These are phyloP conservation scores for Pluvialis apricaria DNA, from an alignment of 2,113 vertebrate genomes.

Conservation along the genomic window DNA sequence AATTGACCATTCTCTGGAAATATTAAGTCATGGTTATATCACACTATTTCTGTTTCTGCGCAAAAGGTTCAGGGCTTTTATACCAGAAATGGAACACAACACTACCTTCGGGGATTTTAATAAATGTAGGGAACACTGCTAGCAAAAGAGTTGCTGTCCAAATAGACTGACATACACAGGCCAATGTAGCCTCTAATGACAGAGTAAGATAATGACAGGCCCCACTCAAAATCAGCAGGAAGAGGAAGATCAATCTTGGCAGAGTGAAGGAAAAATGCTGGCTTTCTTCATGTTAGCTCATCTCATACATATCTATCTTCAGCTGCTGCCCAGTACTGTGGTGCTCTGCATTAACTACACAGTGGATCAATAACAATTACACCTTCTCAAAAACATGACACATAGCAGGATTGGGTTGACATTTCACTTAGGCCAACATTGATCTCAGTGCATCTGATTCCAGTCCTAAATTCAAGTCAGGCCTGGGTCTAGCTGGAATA, in stretches of 20 bases:
- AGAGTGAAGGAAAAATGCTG: constrained; percentile 92
- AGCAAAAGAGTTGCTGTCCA: constrained; percentile 99
- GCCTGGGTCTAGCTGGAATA: constrained; percentile 86
- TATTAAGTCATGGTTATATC: constrained; percentile 47
- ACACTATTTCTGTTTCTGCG: constrained; percentile 50
- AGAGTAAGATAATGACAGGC: constrained; percentile 99
- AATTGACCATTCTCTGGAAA: constrained; percentile 58
- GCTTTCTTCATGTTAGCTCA: constrained; percentile 95
- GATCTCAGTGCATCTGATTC: constrained; percentile 96
- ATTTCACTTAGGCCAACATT: constrained; percentile 96
- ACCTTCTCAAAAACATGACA: constrained; percentile 98
- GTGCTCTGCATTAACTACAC: constrained; percentile 96
- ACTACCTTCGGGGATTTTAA: constrained; percentile 92
- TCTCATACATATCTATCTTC: constrained; percentile 92
- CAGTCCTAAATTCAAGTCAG: constrained; percentile 89
- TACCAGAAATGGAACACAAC: constrained; percentile 78
- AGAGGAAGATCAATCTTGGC: constrained; percentile 99
- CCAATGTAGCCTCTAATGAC: constrained; percentile 99
- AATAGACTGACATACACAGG: constrained; percentile 99
- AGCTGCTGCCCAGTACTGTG: constrained; percentile 88
- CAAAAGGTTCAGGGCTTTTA: constrained; percentile 75
- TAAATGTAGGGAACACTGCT: constrained; percentile 95
- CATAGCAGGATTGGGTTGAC: constrained; percentile 92
- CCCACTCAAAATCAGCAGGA: constrained; percentile 99
- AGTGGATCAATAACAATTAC: constrained; percentile 99